Conservation (phyloP, 2,797 vertebrate genomes). For the Neosalanx taihuensis region DNA sequence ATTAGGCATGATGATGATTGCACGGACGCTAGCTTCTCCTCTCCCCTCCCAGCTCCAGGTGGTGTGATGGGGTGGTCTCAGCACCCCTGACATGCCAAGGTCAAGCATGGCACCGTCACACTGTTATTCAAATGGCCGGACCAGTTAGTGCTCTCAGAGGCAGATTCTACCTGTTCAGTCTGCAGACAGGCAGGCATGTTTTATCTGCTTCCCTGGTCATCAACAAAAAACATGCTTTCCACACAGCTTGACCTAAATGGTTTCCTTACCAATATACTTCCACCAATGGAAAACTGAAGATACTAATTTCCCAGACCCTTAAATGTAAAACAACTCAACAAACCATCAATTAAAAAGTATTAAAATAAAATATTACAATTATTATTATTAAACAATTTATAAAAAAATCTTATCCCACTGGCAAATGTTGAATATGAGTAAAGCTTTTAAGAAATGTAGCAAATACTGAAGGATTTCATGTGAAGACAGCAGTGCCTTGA, state of each 20-base stretch:
- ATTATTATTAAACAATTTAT: no score
- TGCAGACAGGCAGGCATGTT: constrained; percentile 29
- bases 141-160: constrained; percentile 14
- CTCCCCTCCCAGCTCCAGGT: constrained; percentile 24
- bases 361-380: not conserved
- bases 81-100: constrained; percentile 33
- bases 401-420: not conserved
- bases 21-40: constrained; percentile 46
- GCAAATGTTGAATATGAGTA: constrained; percentile 27
- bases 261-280: constrained; percentile 33
- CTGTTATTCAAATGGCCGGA: constrained; percentile 21
- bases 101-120: constrained; percentile 31
- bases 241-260: constrained; percentile 12
- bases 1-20: constrained; percentile 67
- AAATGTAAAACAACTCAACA: constrained; percentile 32
- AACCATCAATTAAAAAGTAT: constrained; percentile 12
- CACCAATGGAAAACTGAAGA: constrained; percentile 21
- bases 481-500: no score
- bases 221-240: constrained; percentile 20
- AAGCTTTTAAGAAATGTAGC: constrained; percentile 17
- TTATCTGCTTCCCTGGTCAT: constrained; percentile 25
- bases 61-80: constrained; percentile 20
- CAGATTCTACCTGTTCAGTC: constrained; percentile 19
- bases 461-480: no score
- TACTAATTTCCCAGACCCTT: constrained; percentile 29